Conservation (phyloP, 2,113 vertebrate genomes). For the Arenaria interpres region DNA sequence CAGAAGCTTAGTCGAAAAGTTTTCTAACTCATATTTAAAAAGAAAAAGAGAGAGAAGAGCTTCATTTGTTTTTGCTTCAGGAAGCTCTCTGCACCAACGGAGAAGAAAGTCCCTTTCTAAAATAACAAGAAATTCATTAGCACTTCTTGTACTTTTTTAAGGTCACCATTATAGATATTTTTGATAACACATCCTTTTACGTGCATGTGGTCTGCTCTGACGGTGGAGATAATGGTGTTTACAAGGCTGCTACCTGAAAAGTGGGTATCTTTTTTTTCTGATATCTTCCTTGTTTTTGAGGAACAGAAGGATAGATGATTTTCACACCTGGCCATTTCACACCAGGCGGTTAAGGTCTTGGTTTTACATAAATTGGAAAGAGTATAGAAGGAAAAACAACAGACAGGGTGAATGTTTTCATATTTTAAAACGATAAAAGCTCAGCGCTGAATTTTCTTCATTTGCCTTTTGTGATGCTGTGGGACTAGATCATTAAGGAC, state of each 20-base stretch:
- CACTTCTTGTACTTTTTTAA: conserved; percentile 64
- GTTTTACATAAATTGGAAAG: background rate
- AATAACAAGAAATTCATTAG: conserved; percentile 72
- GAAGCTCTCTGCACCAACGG: conserved; percentile 4
- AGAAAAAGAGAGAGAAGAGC: conserved; percentile 26
- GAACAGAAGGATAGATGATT: background rate
- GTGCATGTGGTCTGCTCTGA: conserved; percentile 37
- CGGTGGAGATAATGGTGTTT: conserved; percentile 49
- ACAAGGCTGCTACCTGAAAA: conserved; percentile 31
- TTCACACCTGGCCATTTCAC: background rate
- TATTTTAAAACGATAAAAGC: background rate
- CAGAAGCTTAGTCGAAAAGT: background rate
- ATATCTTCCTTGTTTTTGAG: conserved; percentile 16
- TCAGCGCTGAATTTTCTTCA: background rate
- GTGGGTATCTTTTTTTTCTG: background rate
- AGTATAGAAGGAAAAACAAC: background rate
- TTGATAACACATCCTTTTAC: conserved; percentile 70
- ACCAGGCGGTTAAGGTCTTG: background rate
- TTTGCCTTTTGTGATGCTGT: background rate
- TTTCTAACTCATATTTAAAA: conserved; percentile 5
- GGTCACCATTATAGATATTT: conserved; percentile 70
- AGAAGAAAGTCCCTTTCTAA: conserved; percentile 70
- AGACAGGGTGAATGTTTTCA: background rate
- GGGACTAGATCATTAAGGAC: background rate
- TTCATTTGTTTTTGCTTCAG: conserved; percentile 64